These are phyloP conservation scores for Pecten maximus DNA, from an alignment of 2,888 invertebrate species.

Conservation along the genomic window DNA sequence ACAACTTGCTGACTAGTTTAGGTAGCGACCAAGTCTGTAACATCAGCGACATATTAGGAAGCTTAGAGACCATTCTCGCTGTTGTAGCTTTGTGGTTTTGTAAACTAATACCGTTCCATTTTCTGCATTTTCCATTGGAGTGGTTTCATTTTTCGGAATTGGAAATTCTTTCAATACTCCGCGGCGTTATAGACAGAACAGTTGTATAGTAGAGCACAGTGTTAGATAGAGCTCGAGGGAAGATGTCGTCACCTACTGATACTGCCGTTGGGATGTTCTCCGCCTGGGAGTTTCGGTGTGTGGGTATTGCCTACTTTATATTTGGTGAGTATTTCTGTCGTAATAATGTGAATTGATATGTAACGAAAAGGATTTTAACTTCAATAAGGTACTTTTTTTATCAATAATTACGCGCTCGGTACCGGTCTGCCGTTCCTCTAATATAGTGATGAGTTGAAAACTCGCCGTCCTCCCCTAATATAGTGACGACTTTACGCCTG, in stretches of 20 bases:
- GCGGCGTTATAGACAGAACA: background rate
- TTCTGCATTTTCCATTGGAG: background rate
- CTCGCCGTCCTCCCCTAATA: too few species aligned
- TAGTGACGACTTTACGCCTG: too few species aligned
- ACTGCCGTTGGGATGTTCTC: background rate
- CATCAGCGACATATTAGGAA: background rate
- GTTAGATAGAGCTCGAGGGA: background rate
- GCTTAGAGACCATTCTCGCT: background rate
- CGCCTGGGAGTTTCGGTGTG: background rate
- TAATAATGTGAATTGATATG: too few species aligned
- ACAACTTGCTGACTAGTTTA: background rate
- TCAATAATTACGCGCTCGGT: too few species aligned
- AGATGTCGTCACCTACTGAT: background rate
- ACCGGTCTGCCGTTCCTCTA: too few species aligned
- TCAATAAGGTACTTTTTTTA: too few species aligned
- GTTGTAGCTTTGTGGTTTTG: background rate
- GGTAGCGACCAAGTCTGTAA: background rate
- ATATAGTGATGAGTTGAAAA: too few species aligned
- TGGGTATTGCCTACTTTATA: background rate
- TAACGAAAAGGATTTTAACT: too few species aligned
- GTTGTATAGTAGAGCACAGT: background rate
- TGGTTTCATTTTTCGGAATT: background rate
- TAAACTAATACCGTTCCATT: background rate
- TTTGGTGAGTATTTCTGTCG: slow-evolving; percentile 18
- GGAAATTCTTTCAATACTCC: background rate